Base-by-base conservation (phyloP, 2,888 invertebrate species). In the Drosophila lacicola region DNA sequence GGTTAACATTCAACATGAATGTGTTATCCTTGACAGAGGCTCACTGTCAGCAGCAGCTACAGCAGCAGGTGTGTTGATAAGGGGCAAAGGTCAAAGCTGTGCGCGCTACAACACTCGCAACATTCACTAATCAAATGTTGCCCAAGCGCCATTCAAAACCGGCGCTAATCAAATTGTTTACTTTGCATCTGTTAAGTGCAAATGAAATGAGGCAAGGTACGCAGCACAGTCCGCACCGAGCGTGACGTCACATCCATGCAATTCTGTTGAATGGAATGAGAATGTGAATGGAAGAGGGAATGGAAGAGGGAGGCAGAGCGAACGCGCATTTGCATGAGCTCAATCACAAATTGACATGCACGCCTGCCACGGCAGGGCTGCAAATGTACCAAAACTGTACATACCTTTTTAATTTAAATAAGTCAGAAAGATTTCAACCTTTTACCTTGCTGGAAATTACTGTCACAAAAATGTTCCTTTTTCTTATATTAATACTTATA, bases 41-140 rank as follows among this genome's bases (percentile, higher is more conserved):
- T 85, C 82, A 79, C 74, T 87, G 85, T 88, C 85, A 80, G 63
- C 85, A 80, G 53, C 39, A 85, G 80, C 8, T 29, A 29, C 36
- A 13, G 53, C 41, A 79, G 71, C 88, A 85, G 86, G 88, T 88
- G 84, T 80, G 84, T 80, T 78, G 80, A 76, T 74, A 82, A 85
- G 71, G 53, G 39, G 41, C 53, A 74, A 78, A 84, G 75, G 75
- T 81, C 66, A 79, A 66, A 82, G 82, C 78, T 75, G 68, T 61
- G 63, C 56, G 53, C 41, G 9, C 29, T 29, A 25, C 47, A 73
- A 46, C 73, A 61, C 46, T 73, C 33, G 41, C 66, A 77, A 39
- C 73, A 78, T 73, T 77, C 68, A 69, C 73, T 78, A 76, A 77
- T 77, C 73, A 76, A 76, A 76, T 77, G 69, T 54, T 45, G 47